These are phyloP conservation scores for Cyprinus carpio DNA, from an alignment of 2,113 vertebrate species.

Conservation along the genomic window DNA sequence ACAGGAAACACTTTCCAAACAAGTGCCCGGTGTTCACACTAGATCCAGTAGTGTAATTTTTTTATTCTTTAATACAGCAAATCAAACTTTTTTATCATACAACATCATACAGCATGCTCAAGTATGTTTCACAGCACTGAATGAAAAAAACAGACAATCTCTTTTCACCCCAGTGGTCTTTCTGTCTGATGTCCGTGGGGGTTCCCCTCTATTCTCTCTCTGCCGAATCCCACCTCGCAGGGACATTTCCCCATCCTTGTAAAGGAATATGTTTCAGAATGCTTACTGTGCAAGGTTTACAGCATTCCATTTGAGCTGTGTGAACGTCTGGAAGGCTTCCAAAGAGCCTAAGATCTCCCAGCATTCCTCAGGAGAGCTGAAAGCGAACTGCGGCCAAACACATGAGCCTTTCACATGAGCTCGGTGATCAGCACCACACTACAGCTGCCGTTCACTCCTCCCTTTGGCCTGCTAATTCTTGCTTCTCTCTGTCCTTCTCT, in stretches of 20 bases:
- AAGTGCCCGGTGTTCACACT: not conserved
- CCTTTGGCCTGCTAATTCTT: conserved; percentile 11
- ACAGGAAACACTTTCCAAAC: not conserved
- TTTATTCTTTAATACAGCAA: not conserved
- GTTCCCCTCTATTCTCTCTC: conserved; percentile 5
- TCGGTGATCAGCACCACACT: conserved; percentile 23
- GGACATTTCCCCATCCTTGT: conserved; percentile 20
- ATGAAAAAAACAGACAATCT: conserved; percentile 18
- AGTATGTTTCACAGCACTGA: not conserved
- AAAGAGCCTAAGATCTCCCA: conserved; percentile 31
- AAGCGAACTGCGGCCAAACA: conserved; percentile 22
- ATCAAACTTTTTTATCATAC: not conserved
- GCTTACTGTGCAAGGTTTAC: conserved; percentile 39
- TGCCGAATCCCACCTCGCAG: not conserved
- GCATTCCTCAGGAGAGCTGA: conserved; percentile 38
- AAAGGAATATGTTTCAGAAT: conserved; percentile 31
- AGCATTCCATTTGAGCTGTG: conserved; percentile 20
- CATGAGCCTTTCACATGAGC: conserved; percentile 32
- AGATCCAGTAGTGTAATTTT: not conserved
- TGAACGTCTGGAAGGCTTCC: conserved; percentile 29
- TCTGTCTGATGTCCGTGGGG: conserved; percentile 13
- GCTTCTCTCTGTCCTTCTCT: not conserved
- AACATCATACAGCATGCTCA: not conserved
- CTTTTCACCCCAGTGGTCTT: conserved; percentile 10
- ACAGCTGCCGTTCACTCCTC: conserved; percentile 22